Evolutionary conservation across 2,888 invertebrate species (phyloP).

Genomic region (Drosophila tripunctata): DNA sequence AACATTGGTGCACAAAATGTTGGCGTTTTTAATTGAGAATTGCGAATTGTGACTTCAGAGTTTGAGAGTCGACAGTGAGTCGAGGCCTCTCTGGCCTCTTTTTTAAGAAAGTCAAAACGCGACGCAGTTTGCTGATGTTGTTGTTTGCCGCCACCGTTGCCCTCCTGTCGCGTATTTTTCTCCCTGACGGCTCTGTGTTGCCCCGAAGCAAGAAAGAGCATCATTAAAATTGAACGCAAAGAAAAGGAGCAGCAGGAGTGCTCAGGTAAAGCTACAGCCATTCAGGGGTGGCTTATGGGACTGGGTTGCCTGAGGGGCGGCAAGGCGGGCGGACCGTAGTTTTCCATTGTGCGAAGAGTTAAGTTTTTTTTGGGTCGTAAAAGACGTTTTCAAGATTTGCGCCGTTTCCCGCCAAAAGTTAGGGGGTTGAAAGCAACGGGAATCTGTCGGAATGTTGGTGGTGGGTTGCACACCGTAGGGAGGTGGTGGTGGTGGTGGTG

Average conservation of each 20-base stretch:
- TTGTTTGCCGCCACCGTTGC: too few relatives aligned
- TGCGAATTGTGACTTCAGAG: slow-evolving; percentile 23
- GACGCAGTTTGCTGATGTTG: slow-evolving; percentile 48
- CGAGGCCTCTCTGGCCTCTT: slow-evolving; percentile 13
- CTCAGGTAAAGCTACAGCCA: slow-evolving; percentile 60
- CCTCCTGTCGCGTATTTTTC: slow-evolving; percentile 53
- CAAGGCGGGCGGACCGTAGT: slow-evolving; percentile 55
- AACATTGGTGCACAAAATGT: slow-evolving; percentile 58
- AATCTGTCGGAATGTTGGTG: slow-evolving; percentile 40
- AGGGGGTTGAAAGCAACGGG: slow-evolving; percentile 71
- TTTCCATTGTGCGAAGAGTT: slow-evolving; percentile 30
- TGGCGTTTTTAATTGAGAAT: slow-evolving; percentile 75
- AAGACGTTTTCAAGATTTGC: slow-evolving; percentile 59
- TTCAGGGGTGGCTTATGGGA: slow-evolving; percentile 61
- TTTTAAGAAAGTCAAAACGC: slow-evolving; percentile 40
- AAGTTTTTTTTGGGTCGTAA: slow-evolving; percentile 37
- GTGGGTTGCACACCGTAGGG: slow-evolving; percentile 74
- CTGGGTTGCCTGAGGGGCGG: slow-evolving; percentile 55
- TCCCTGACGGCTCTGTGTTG: too few relatives aligned
- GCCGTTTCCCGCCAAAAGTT: slow-evolving; percentile 74
- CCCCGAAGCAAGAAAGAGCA: slow-evolving; percentile 64
- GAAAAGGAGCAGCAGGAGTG: slow-evolving; percentile 75
- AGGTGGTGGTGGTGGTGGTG: slow-evolving; percentile 64
- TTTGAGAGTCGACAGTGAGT: too few relatives aligned
- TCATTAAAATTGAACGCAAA: slow-evolving; percentile 53